Conservation (phyloP, 2,113 vertebrate genomes). For the Cebidichthys violaceus region DNA sequence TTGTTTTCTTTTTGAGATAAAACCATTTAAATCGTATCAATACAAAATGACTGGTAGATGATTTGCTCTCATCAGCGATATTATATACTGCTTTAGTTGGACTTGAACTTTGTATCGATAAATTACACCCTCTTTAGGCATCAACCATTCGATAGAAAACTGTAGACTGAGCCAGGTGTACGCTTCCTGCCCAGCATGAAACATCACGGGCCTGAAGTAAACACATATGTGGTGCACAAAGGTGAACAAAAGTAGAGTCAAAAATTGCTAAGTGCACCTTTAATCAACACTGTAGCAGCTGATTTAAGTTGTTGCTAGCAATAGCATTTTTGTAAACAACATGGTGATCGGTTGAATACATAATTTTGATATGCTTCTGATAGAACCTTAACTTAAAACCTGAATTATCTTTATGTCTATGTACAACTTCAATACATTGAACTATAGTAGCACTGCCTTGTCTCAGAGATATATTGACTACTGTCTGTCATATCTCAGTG, state of each 20-base stretch:
- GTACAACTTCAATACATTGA: neutral
- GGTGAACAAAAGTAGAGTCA: neutral
- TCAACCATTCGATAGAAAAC: neutral
- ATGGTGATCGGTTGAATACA: neutral
- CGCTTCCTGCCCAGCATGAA: neutral
- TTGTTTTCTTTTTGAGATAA: no score
- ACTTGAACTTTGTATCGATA: no score
- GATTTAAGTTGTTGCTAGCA: neutral
- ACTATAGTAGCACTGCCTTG: neutral
- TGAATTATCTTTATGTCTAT: neutral
- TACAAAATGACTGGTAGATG: no score
- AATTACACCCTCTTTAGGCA: no score
- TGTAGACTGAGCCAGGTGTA: constrained; percentile 2
- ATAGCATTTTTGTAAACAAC: neutral
- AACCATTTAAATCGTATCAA: no score
- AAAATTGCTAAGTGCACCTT: neutral
- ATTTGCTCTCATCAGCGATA: no score
- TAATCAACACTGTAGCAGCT: neutral
- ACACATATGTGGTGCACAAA: neutral
- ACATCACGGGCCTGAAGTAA: neutral
- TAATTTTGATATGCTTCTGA: neutral
- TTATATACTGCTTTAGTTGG: no score
- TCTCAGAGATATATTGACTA: neutral
- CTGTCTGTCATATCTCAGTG: neutral
- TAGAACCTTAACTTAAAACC: neutral